Conservation (phyloP, 2,888 invertebrate species). For the Vanessa cardui region DNA sequence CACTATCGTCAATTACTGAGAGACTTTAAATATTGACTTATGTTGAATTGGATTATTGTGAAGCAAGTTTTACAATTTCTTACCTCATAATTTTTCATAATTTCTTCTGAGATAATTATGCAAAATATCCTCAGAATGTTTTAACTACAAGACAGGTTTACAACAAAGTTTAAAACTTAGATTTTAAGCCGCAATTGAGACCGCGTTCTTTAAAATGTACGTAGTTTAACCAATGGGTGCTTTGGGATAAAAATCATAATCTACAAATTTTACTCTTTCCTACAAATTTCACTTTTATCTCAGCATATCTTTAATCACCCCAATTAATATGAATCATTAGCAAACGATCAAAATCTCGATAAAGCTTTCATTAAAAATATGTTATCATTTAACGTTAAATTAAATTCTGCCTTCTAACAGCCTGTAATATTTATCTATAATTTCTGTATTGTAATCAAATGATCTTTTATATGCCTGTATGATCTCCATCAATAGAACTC, state of each 20-base stretch:
- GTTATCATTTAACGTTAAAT: neutral
- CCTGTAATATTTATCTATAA: neutral
- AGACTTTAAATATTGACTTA: too few species aligned
- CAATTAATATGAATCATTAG: conserved; percentile 5
- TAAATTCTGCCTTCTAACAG: neutral
- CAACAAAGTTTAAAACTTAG: too few species aligned
- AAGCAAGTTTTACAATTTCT: too few species aligned
- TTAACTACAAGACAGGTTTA: too few species aligned
- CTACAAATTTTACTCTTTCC: neutral
- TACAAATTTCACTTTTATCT: neutral
- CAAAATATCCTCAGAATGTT: too few species aligned
- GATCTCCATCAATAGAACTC: too few species aligned
- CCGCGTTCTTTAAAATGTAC: neutral
- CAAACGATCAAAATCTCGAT: conserved; percentile 1
- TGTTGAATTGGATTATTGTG: too few species aligned
- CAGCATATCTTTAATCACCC: conserved; percentile 1
- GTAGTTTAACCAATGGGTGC: neutral
- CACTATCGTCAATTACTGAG: too few species aligned
- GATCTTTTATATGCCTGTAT: neutral
- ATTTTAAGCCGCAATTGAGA: too few species aligned
- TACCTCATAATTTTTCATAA: too few species aligned
- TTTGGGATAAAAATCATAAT: neutral
- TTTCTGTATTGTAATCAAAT: neutral
- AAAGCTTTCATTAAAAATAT: conserved; percentile 2
- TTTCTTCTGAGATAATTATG: too few species aligned